These are phyloP conservation scores for Seriola dumerili DNA, from an alignment of 2,113 vertebrate species.

Conservation along the genomic window DNA sequence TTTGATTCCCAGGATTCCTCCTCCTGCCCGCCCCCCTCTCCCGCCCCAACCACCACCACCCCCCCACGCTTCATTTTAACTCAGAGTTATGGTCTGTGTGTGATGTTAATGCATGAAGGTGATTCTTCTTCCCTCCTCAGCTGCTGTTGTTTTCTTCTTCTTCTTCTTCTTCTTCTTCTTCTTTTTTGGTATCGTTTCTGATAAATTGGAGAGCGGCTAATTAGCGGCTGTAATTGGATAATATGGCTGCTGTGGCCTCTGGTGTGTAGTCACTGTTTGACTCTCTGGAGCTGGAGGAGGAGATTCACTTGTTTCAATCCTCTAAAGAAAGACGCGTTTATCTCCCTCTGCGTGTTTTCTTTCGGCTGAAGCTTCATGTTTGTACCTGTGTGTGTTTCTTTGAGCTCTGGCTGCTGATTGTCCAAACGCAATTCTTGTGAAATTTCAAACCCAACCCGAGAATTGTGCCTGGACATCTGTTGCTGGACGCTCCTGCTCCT, in stretches of 20 bases:
- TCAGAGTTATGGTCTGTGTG: conserved; percentile 30
- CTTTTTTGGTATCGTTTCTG: conserved; percentile 9
- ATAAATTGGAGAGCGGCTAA: conserved; percentile 23
- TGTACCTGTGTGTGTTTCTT: conserved; percentile 56
- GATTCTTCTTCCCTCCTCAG: not conserved
- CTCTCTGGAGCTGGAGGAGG: not conserved
- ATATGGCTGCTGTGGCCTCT: conserved; percentile 27
- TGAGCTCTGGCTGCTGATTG: conserved; percentile 89
- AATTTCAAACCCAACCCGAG: conserved; percentile 90
- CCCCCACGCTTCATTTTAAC: not conserved
- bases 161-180: not conserved
- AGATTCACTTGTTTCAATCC: not conserved
- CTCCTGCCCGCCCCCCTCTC: not conserved
- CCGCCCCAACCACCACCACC: not conserved
- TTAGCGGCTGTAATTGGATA: conserved; percentile 56
- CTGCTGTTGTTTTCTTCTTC: not conserved
- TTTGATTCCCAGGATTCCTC: conserved; percentile 29
- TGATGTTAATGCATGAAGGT: not conserved
- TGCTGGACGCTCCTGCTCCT: conserved; percentile 87
- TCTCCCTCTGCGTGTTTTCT: conserved; percentile 45
- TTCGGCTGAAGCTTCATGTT: conserved; percentile 62
- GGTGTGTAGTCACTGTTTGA: not conserved
- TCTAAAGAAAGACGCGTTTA: too few relatives aligned
- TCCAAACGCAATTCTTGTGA: conserved; percentile 89
- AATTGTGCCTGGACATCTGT: conserved; percentile 99